Evolutionary conservation across 2,888 invertebrate genomes (phyloP), one percentile per base, ranked within the genome.

Genomic region (Pyrrhosoma nymphula): DNA sequence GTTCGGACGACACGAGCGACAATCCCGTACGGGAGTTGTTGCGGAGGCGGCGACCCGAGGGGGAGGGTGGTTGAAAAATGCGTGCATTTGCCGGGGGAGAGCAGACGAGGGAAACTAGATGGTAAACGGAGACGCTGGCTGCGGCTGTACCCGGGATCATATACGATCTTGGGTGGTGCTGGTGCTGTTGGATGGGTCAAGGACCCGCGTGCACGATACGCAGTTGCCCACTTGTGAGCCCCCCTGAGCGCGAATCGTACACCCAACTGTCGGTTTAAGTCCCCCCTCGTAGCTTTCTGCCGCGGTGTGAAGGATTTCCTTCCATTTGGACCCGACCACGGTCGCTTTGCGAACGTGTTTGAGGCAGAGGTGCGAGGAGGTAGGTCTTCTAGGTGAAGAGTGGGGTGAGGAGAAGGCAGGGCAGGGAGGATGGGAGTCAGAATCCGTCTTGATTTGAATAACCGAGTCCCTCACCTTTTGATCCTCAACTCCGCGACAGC

Each of bases 371-470:
- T 18, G 82, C 14, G 16, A 35, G 18, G 35, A 35, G 75, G 2
- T 12, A n/a, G 69, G 18, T 35, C 35, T 12, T 69, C 4, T 69
- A 30, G 82, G 12, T 12, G 30, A 4, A 23, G 35, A n/a, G 16
- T 14, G 18, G 82, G 14, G 2, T 3, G 26, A 47, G 16, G 23
- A 26, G 89, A n/a, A n/a, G 3, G 47, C 1, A 47, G 47, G 63
- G 69, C 30, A 39, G 56, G 14, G 35, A 12, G 60, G 63, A 12
- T 20, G 35, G 39, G 69, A 47, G 93, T 56, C 16, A 55, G 89
- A n/a, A 93, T 69, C 69, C 75, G 26, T 69, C 93, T 93, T 93
- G 93, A 93, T 93, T 69, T 75, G 75, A 93, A 93, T 75, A 69
- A 75, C 39, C 69, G 63, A 75, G 69, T 75, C 69, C 69, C 69